These are phyloP conservation scores for Prunella strophiata DNA, from an alignment of 2,797 vertebrate species.

Conservation along the genomic window DNA sequence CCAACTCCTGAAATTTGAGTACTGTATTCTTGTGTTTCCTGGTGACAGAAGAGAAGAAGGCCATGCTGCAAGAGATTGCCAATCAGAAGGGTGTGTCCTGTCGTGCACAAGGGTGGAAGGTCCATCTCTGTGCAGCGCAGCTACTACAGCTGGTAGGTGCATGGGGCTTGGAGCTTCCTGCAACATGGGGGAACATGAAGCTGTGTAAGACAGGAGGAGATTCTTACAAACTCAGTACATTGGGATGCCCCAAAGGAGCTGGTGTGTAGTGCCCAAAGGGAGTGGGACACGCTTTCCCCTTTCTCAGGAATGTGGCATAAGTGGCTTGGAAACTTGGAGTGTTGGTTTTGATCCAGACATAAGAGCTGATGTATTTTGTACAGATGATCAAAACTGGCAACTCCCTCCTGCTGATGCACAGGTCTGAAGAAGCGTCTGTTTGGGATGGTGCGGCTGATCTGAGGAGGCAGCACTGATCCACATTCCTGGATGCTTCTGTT, in stretches of 20 bases:
- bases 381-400: constrained; percentile 75
- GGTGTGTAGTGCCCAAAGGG: constrained; percentile 57
- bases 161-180: not conserved
- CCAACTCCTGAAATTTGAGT: not conserved
- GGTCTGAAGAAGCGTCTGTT: constrained; percentile 72
- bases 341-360: constrained; percentile 71
- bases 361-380: constrained; percentile 73
- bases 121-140: constrained; percentile 96
- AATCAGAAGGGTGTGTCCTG: constrained; percentile 97
- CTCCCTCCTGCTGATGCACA: constrained; percentile 73
- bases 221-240: not conserved
- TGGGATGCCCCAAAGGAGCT: constrained; percentile 22
- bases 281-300: constrained; percentile 49
- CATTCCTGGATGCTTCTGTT: constrained; percentile 75
- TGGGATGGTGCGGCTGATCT: constrained; percentile 71
- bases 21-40: not conserved
- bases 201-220: not conserved
- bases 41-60: constrained; percentile 94
- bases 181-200: not conserved
- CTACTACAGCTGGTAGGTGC: constrained; percentile 92
- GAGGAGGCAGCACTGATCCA: constrained; percentile 73
- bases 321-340: constrained; percentile 61
- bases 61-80: constrained; percentile 94
- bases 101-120: constrained; percentile 97
- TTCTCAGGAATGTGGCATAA: constrained; percentile 66